Evolutionary conservation across 2,888 invertebrate species (phyloP).

Genomic region (Tuta absoluta): DNA sequence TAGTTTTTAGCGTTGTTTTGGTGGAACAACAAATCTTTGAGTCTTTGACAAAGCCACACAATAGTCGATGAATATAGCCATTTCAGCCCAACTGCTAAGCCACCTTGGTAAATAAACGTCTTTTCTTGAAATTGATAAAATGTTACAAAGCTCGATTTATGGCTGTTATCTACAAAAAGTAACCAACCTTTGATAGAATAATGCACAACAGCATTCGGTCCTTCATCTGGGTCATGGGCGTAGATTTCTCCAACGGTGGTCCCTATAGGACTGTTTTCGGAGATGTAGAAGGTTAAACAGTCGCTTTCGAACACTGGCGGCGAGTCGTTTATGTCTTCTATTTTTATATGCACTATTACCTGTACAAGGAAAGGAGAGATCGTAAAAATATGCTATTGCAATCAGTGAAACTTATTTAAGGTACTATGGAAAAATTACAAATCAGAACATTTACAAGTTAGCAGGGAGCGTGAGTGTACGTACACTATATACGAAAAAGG

Average conservation of each 20-base stretch:
- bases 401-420: too few species aligned
- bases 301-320: conserved; percentile 95
- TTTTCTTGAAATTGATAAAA: too few species aligned
- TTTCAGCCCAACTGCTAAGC: too few species aligned
- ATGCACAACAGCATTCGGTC: conserved; percentile 93
- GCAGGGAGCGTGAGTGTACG: neutral
- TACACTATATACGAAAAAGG: too few species aligned
- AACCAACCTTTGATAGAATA: conserved; percentile 93
- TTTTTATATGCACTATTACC: conserved; percentile 89
- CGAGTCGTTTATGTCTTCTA: conserved; percentile 95
- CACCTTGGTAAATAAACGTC: too few species aligned
- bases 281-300: conserved; percentile 92
- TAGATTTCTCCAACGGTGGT: conserved; percentile 95
- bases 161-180: too few species aligned
- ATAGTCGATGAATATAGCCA: too few species aligned
- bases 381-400: neutral
- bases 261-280: conserved; percentile 98
- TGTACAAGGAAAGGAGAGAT: conserved; percentile 36
- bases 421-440: too few species aligned
- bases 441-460: neutral
- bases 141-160: too few species aligned
- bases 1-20: too few species aligned
- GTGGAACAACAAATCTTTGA: too few species aligned
- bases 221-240: conserved; percentile 96
- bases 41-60: too few species aligned